phyloP scores from a whole-genome alignment of 2,113 vertebrate genomes.

The Clarias macrocephalus region DNA sequence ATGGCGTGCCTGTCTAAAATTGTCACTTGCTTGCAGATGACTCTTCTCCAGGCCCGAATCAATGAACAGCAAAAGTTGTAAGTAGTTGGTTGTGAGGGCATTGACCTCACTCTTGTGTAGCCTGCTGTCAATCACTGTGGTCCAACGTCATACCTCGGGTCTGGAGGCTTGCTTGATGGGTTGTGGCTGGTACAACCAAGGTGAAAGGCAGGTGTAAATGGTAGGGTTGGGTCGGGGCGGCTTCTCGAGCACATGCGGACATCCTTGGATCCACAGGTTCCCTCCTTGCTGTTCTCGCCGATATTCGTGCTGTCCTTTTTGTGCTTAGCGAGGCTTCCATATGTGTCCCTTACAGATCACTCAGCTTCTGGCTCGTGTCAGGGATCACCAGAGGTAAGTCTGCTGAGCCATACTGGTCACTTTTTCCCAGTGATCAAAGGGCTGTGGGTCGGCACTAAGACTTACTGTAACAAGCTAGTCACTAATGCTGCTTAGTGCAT shows the following conservation, averaged over 20 bases:
- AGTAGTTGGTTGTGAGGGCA: slow-evolving; percentile 60
- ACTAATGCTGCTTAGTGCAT: background rate
- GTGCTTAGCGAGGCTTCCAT: slow-evolving; percentile 57
- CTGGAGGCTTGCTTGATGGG: slow-evolving; percentile 22
- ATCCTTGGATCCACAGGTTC: slow-evolving; percentile 26
- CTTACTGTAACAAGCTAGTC: background rate
- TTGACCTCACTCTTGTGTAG: slow-evolving; percentile 54
- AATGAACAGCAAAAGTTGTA: slow-evolving; percentile 70
- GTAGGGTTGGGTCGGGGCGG: slow-evolving; percentile 14
- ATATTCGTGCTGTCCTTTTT: slow-evolving; percentile 37
- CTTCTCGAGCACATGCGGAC: background rate
- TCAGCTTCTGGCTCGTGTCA: slow-evolving; percentile 66
- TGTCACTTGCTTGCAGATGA: slow-evolving; percentile 70
- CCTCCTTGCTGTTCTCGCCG: slow-evolving; percentile 2
- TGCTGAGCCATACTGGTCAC: slow-evolving; percentile 46
- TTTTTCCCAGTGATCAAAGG: slow-evolving; percentile 41
- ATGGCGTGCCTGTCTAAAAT: slow-evolving; percentile 56
- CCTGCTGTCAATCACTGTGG: slow-evolving; percentile 53
- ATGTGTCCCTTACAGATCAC: slow-evolving; percentile 67
- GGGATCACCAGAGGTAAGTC: slow-evolving; percentile 68
- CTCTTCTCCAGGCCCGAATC: slow-evolving; percentile 65
- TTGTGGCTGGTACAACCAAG: background rate
- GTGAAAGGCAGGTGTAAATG: slow-evolving; percentile 42
- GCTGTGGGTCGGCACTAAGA: slow-evolving; percentile 20
- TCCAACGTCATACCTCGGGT: slow-evolving; percentile 41